Percentiles rank a stretch among this genome's conserved stretches.
phyloP scores from a whole-genome alignment of 2,888 invertebrate species.

The Agrochola circellaris region DNA sequence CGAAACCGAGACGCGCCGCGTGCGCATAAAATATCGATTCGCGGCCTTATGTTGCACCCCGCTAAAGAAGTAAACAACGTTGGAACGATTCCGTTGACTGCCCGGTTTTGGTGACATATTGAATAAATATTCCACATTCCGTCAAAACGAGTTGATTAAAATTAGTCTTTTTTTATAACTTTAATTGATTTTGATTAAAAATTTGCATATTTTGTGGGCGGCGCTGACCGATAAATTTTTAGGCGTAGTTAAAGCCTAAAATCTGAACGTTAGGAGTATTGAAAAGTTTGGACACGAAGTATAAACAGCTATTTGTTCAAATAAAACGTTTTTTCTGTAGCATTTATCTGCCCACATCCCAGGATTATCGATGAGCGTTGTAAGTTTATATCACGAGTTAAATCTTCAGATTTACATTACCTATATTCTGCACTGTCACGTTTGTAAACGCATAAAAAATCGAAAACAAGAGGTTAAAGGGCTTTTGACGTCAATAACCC shows the following conservation, averaged over 20 bases:
- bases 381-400: slow-evolving; percentile 28
- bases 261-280: background rate
- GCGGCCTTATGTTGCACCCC: slow-evolving; percentile 67
- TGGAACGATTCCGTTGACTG: slow-evolving; percentile 58
- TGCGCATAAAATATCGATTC: slow-evolving; percentile 70
- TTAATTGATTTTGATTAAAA: slow-evolving; percentile 59
- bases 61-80: slow-evolving; percentile 68
- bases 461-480: slow-evolving; percentile 45
- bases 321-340: background rate
- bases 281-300: background rate
- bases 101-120: slow-evolving; percentile 68
- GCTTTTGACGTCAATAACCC: slow-evolving; percentile 54
- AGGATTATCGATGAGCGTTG: slow-evolving; percentile 14
- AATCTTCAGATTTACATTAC: slow-evolving; percentile 31
- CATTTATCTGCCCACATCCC: slow-evolving; percentile 19
- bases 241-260: slow-evolving; percentile 25
- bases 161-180: slow-evolving; percentile 61
- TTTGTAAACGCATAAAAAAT: slow-evolving; percentile 31
- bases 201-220: slow-evolving; percentile 70
- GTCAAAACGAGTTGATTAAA: slow-evolving; percentile 67
- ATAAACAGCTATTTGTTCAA: background rate
- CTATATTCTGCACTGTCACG: slow-evolving; percentile 43
- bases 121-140: slow-evolving; percentile 72
- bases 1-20: slow-evolving; percentile 67
- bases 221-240: slow-evolving; percentile 56